Evolutionary conservation across 2,113 vertebrate species (phyloP).

Genomic region (Pteronura brasiliensis): DNA sequence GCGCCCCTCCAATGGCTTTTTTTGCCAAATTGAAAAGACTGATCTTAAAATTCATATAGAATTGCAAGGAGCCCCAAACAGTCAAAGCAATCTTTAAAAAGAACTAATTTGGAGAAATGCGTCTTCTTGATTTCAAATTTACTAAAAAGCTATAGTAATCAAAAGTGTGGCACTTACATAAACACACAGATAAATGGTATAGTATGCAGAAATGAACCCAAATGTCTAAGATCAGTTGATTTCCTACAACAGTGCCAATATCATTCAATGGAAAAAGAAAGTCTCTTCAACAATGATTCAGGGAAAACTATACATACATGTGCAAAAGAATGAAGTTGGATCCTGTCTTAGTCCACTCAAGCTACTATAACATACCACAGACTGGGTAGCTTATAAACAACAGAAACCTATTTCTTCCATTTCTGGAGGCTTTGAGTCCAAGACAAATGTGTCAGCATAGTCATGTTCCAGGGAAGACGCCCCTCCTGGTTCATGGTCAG

Average conservation of each 20-base stretch:
- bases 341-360: background rate
- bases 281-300: background rate
- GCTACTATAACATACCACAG: background rate
- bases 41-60: background rate
- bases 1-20: background rate
- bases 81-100: background rate
- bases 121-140: background rate
- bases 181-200: background rate
- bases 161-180: background rate
- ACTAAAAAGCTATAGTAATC: background rate
- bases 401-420: background rate
- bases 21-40: background rate
- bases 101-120: background rate
- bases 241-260: background rate
- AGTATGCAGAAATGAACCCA: background rate
- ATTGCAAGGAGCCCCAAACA: background rate
- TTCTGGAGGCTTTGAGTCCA: background rate
- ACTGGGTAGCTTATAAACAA: background rate
- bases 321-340: background rate
- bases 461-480: background rate
- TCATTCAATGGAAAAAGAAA: background rate
- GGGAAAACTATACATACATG: background rate
- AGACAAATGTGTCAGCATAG: background rate
- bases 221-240: background rate
- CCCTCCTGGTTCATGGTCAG: background rate